A percentile compares a stretch with the other conserved stretches of the same genome.
Conservation (phyloP, 1,140 invertebrate species). For the Alviniconcha marisindica region DNA sequence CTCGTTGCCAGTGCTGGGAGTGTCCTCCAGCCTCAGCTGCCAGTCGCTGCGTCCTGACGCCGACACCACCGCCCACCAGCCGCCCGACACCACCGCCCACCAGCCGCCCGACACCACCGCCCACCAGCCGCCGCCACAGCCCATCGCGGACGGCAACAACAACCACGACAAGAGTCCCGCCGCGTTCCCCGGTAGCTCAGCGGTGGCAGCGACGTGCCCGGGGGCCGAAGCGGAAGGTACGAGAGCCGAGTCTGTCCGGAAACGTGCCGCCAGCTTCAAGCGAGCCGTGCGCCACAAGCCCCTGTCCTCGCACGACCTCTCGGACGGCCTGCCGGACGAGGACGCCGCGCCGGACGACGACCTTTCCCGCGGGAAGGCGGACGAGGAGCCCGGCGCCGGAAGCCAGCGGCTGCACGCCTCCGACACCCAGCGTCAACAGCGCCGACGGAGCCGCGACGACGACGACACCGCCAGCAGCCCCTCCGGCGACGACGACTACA, state of each 20-base stretch:
- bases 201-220: background rate
- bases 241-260: constrained; percentile 10
- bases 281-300: constrained; percentile 53
- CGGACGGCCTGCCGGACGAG: background rate
- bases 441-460: background rate
- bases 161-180: background rate
- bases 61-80: background rate
- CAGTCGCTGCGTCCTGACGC: background rate
- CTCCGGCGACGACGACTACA: background rate
- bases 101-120: background rate
- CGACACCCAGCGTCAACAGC: too few relatives aligned
- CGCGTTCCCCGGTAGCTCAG: background rate
- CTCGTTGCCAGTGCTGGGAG: constrained; percentile 12
- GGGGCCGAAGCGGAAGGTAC: background rate
- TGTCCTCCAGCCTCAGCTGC: background rate
- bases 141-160: constrained; percentile 1
- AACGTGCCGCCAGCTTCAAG: constrained; percentile 57
- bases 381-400: background rate
- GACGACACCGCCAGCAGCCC: background rate
- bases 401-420: background rate
- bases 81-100: constrained; percentile 5
- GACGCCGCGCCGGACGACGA: background rate
- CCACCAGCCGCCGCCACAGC: background rate
- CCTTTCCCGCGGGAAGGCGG: background rate
- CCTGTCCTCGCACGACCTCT: constrained; percentile 46